Evolutionary conservation across 2,888 invertebrate species (phyloP).

Genomic region (Stenoptilia bipunctidactyla): DNA sequence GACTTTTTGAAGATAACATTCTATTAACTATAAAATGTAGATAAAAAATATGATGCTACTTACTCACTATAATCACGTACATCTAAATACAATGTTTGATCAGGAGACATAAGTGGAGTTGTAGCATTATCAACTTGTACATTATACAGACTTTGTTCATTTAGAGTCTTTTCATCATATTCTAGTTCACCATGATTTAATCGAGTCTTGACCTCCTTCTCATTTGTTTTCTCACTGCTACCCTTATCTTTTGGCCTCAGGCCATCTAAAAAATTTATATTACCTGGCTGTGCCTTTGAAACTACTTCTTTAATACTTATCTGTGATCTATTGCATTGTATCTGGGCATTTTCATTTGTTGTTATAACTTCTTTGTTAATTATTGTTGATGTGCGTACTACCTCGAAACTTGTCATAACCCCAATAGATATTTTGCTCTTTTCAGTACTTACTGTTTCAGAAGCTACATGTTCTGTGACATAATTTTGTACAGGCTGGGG

Average conservation of each 20-base stretch:
- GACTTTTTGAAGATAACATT: too few relatives aligned
- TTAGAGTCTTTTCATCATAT: slow-evolving; percentile 48
- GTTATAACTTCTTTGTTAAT: slow-evolving; percentile 51
- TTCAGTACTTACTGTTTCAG: slow-evolving; percentile 35
- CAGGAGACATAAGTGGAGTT: slow-evolving; percentile 56
- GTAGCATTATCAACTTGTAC: slow-evolving; percentile 58
- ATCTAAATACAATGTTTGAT: slow-evolving; percentile 57
- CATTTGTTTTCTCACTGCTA: slow-evolving; percentile 9
- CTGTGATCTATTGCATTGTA: slow-evolving; percentile 55
- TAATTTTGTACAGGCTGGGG: slow-evolving; percentile 28
- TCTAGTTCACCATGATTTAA: slow-evolving; percentile 16
- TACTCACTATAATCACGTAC: slow-evolving; percentile 61
- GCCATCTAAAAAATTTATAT: slow-evolving; percentile 56
- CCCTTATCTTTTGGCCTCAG: slow-evolving; percentile 25
- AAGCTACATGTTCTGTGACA: slow-evolving; percentile 35
- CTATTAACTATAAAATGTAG: too few relatives aligned
- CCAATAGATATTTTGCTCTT: slow-evolving; percentile 75
- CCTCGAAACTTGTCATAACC: slow-evolving; percentile 80
- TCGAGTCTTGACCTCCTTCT: slow-evolving; percentile 9
- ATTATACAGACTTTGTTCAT: slow-evolving; percentile 59
- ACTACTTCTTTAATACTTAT: slow-evolving; percentile 52
- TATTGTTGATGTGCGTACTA: slow-evolving; percentile 60
- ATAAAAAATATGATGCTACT: slow-evolving; percentile 23
- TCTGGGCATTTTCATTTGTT: slow-evolving; percentile 40
- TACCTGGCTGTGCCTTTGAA: slow-evolving; percentile 33